phyloP scores from a whole-genome alignment of 30 jellyfish, hydroid and myxozoan species.

The Chironex yamaguchii region DNA sequence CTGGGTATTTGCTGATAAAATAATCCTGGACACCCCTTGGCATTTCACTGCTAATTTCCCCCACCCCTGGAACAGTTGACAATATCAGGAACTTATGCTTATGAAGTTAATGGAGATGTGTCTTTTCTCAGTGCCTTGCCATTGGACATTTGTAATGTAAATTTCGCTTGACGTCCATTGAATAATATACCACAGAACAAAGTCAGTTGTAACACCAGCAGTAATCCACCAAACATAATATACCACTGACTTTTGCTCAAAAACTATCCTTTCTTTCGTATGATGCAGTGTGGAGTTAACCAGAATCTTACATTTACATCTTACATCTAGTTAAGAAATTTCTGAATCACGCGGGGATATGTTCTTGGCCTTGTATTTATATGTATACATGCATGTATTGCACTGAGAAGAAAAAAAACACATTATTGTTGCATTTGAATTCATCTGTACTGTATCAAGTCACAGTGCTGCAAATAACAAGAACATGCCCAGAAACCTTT shows the following conservation, averaged over 20 bases:
- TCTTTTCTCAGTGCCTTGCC: conserved; percentile 1
- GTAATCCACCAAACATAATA: conserved; percentile 10
- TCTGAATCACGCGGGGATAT: no score
- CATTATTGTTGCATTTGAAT: background rate
- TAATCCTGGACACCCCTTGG: no score
- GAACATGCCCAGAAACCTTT: background rate
- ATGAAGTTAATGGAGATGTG: background rate
- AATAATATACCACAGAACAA: background rate
- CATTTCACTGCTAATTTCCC: no score
- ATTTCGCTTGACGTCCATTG: background rate
- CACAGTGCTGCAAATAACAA: conserved; percentile 5
- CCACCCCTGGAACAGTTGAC: no score
- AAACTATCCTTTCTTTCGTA: conserved; percentile 2
- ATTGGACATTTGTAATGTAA: conserved; percentile 1
- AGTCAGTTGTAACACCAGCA: background rate
- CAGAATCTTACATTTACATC: background rate
- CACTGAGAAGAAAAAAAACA: background rate
- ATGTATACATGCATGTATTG: no score
- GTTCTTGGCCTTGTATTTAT: no score
- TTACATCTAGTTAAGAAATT: no score
- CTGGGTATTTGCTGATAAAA: no score
- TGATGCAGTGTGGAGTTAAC: background rate
- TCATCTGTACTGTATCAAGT: conserved; percentile 1
- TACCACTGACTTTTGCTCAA: background rate
- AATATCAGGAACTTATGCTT: background rate